Base-by-base conservation (phyloP, 2,888 invertebrate species). In the Thereva unica region DNA sequence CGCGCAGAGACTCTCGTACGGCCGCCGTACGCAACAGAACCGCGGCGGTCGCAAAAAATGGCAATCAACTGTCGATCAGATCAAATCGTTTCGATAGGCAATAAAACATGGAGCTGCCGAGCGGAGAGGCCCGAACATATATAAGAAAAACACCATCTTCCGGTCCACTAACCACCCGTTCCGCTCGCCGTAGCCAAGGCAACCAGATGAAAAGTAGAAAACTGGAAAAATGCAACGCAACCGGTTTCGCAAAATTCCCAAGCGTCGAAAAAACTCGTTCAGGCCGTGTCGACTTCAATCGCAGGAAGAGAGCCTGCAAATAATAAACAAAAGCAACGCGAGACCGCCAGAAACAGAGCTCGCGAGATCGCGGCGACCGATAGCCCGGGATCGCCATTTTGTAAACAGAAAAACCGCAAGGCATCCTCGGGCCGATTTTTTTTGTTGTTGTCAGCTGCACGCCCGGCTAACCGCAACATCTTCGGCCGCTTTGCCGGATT, bases 31-130 rank as follows among this genome's bases (percentile, higher is more conserved):
- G 23, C 23, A 40, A 37, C 41, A 40, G 55, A 23, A 7, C 23
- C 41, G 12, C n/a, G 4, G 9, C 3, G 34, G n/a, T 40, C 49
- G 47, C 44, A 59, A 59, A 47, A 50, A 50, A 35, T 61, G 50
- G 61, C 61, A 61, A 61, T 61, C 61, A 61, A 61, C 61, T 50
- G 61, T 61, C 61, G 61, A 61, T 61, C 61, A 61, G 61, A 61
- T 61, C 40, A 50, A 61, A 61, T 61, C 61, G 34, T 10, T 23
- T 49, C 50, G 61, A 61, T 61, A 61, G 40, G 61, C 50, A 49
- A 41, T 61, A 61, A 61, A 61, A 61, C 23, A 23, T 23, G 23
- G 23, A 23, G 23, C 23, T 23, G 23, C 23, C 23, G 23, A 23
- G 23, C 23, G 23, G 23, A 23, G 23, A 23, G 23, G 23, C 23